Base-by-base conservation (phyloP, 2,888 invertebrate genomes). In the Drosophila testacea region DNA sequence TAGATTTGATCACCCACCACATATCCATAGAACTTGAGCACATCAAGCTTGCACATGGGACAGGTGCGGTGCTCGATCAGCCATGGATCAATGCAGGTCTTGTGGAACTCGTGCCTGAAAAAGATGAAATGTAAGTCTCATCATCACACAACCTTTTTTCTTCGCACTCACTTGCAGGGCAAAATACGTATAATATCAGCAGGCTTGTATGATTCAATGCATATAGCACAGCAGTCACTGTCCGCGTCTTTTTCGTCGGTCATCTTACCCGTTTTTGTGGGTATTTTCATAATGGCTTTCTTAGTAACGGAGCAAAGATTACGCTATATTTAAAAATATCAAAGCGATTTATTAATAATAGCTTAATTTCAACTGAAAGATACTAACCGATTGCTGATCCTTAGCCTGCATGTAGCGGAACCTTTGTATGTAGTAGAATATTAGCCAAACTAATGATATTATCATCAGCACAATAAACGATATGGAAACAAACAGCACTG, bases 31-130 rank as follows among this genome's bases (percentile, higher is more conserved):
- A 96, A 95, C 91, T 97, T 96, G 72, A 98, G 94, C 84, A 98
- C 98, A 93, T 98, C 98, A 95, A 97, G 95, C 93, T 98, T 98
- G 93, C 98, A 98, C 97, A 98, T 98, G 9, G 98, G 98, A 92
- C 98, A 98, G 36, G 98, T 98, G 76, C 98, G 94, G 92, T 98
- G 98, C 91, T 98, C 98, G 90, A 98, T 93, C 69, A 98, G 94
- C 98, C 98, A 98, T 16, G 98, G 98, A 93, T 98, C 98, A 90
- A 98, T 98, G 94, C 98, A 98, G 88, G 94, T 95, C 94, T 98
- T 98, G 94, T 98, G 98, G 93, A 98, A 98, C 91, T 98, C 96
- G 93, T 98, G 98, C 91, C 98, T 98, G 94, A 1, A 39, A 73
- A n/a, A 27, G 22, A 22, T 22, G 22, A 36, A 4, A 46, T 36